Conservation (phyloP, 2,888 invertebrate genomes). For the Phortica magna region DNA sequence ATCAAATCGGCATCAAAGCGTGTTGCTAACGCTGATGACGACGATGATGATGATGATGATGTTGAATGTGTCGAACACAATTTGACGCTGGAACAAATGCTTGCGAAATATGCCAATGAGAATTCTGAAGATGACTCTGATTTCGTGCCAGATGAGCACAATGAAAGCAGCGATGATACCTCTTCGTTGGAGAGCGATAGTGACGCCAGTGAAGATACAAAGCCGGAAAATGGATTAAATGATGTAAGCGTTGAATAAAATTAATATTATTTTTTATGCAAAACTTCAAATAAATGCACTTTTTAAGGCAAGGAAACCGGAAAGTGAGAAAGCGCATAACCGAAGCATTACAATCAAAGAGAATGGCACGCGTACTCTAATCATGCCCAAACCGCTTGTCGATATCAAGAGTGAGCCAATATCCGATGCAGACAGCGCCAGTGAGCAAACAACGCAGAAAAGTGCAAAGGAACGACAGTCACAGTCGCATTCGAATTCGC, state of each 20-base stretch:
- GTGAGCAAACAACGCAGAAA: conserved; percentile 32
- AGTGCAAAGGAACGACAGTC: conserved; percentile 42
- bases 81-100: conserved; percentile 65
- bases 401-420: conserved; percentile 46
- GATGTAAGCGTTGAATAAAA: not conserved
- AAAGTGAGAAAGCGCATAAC: not conserved
- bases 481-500: too few species aligned
- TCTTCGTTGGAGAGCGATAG: conserved; percentile 24
- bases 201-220: conserved; percentile 41
- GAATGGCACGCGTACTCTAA: conserved; percentile 39
- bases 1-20: too few species aligned
- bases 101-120: conserved; percentile 68
- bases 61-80: conserved; percentile 51
- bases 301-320: not conserved
- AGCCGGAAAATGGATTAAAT: conserved; percentile 20
- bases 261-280: not conserved
- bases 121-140: conserved; percentile 73
- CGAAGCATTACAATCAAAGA: conserved; percentile 40
- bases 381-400: conserved; percentile 46
- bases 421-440: conserved; percentile 40
- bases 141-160: conserved; percentile 64
- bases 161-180: conserved; percentile 43
- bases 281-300: not conserved
- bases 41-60: conserved; percentile 52
- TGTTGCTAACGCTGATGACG: not conserved